Percentiles rank a stretch among this genome's conserved stretches.
phyloP scores from a whole-genome alignment of 2,888 invertebrate species.

The Nemurella pictetii region DNA sequence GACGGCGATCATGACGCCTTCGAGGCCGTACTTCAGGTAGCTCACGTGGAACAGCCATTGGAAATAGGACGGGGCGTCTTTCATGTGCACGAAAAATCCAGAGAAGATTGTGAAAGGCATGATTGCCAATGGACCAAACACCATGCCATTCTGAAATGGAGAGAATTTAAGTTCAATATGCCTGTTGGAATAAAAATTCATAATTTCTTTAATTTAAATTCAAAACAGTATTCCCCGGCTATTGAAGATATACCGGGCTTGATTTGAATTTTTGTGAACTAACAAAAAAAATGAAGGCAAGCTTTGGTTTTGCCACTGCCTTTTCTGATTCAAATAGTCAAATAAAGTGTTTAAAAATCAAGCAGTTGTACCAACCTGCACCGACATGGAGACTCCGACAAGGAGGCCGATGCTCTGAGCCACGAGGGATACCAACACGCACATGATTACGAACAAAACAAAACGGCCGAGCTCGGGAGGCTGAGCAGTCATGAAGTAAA shows the following conservation, averaged over 20 bases:
- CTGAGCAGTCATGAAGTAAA: slow-evolving; percentile 86
- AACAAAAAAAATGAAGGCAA: background rate
- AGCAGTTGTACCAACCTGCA: slow-evolving; percentile 62
- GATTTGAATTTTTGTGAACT: no score
- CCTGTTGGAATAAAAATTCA: background rate
- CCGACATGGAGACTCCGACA: slow-evolving; percentile 78
- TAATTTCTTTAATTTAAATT: background rate
- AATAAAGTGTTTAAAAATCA: no score
- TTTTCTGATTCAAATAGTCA: no score
- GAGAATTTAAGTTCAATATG: slow-evolving; percentile 3
- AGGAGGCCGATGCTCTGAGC: slow-evolving; percentile 85
- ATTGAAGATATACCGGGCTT: no score
- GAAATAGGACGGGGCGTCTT: slow-evolving; percentile 75
- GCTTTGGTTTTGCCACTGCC: background rate
- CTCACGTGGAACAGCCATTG: slow-evolving; percentile 87
- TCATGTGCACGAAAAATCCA: slow-evolving; percentile 86
- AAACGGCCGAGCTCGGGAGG: slow-evolving; percentile 76
- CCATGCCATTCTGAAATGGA: slow-evolving; percentile 76
- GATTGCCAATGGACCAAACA: slow-evolving; percentile 85
- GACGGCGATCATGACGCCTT: slow-evolving; percentile 77
- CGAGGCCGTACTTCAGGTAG: slow-evolving; percentile 86
- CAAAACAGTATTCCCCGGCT: no score
- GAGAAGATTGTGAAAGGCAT: slow-evolving; percentile 89
- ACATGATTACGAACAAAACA: slow-evolving; percentile 69
- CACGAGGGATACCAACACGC: slow-evolving; percentile 77